Base-by-base conservation (phyloP, 2,888 invertebrate genomes). In the Schrankia costaestrigalis region DNA sequence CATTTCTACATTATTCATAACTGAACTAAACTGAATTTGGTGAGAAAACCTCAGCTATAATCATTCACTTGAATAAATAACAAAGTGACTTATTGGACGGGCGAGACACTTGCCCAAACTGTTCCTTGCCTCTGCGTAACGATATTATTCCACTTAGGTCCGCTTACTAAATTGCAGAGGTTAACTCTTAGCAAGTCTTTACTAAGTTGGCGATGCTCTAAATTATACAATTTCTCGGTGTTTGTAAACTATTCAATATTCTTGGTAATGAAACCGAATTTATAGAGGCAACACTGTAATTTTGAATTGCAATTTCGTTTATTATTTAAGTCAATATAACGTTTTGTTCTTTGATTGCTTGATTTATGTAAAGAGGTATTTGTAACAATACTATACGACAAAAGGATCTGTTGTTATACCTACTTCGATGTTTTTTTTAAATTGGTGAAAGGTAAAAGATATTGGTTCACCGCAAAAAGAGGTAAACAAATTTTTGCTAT, bases 11-110 rank as follows among this genome's bases (percentile, higher is more conserved):
- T 28, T 28, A 28, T 29, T 35, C 13, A 19, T 25, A 25, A 5
- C 12, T n/a, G 4, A 25, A 9, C 14, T 15, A 35, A 25, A 29
- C 24, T 23, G 17, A 41, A 22, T 29, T 35, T 23, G 11, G 18
- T 17, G 24, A n/a, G 29, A 26, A 34, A 39, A 37, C 37, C 26
- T 30, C 31, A 33, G 25, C 38, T 32, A 28, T 42, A 36, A 46
- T 46, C 37, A 38, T 19, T 36, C 36, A 44, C 34, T 41, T 38
- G 26, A 36, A 45, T 45, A 39, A 45, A 36, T 37, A 31, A 42
- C 21, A 31, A 35, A 28, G 15, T 36, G 35, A 45, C 39, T 45
- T 45, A 46, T 40, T 43, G 34, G 35, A 35, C 28, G 18, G 26
- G 18, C 26, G 23, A 29, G 34, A 38, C 30, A 35, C 37, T 35